Evolutionary conservation across 2,888 invertebrate species (phyloP).

Genomic region (Chymomyza caudatula): DNA sequence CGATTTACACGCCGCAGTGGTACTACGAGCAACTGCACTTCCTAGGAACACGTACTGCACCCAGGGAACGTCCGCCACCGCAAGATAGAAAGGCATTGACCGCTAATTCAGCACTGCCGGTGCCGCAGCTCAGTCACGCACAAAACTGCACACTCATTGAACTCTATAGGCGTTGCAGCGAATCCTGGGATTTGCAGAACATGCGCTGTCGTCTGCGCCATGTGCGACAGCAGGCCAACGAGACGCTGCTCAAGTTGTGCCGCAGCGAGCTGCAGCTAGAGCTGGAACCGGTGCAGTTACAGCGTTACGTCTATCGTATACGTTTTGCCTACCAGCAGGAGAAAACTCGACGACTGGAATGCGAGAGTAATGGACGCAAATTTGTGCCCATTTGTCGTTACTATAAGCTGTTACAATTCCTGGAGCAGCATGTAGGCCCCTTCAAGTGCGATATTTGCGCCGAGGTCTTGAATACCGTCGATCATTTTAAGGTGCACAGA

Average conservation of each 20-base stretch:
- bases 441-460: neutral
- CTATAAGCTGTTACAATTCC: neutral
- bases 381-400: neutral
- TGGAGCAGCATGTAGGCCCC: neutral
- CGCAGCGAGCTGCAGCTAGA: slow-evolving; percentile 10
- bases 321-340: neutral
- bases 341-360: neutral
- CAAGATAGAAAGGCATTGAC: neutral
- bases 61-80: neutral
- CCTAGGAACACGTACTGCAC: neutral
- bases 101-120: neutral
- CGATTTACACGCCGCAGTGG: slow-evolving; percentile 10
- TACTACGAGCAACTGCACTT: slow-evolving; percentile 22
- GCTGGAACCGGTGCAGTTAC: neutral
- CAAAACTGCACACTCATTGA: slow-evolving; percentile 36
- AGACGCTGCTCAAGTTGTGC: neutral
- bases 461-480: neutral
- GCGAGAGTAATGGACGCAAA: neutral
- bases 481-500: neutral
- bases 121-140: slow-evolving; percentile 24
- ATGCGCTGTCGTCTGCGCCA: slow-evolving; percentile 28
- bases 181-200: slow-evolving; percentile 36
- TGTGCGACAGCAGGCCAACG: slow-evolving; percentile 21
- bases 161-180: slow-evolving; percentile 26
- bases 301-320: neutral